Percentiles rank a stretch among this genome's conserved stretches.
These are phyloP conservation scores for Phortica magna DNA, from an alignment of 2,888 invertebrate species.

Conservation along the genomic window DNA sequence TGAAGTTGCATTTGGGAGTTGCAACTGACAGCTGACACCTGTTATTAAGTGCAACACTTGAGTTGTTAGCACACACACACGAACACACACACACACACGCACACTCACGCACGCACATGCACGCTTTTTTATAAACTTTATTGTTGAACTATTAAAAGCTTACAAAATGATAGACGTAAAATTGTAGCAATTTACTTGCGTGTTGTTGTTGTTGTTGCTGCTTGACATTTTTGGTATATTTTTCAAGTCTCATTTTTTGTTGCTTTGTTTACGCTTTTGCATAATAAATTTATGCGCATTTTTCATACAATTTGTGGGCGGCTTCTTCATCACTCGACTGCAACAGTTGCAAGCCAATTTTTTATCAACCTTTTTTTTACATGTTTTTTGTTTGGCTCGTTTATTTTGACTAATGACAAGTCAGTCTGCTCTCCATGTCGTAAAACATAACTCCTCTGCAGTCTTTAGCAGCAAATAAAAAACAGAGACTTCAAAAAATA, in stretches of 20 bases:
- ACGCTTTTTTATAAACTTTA: neutral
- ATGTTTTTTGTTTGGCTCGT: slow-evolving; percentile 37
- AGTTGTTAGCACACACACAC: neutral
- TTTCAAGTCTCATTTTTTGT: slow-evolving; percentile 30
- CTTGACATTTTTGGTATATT: slow-evolving; percentile 16
- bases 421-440: slow-evolving; percentile 42
- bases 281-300: slow-evolving; percentile 51
- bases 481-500: slow-evolving; percentile 17
- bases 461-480: slow-evolving; percentile 70
- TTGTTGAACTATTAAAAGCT: slow-evolving; percentile 41
- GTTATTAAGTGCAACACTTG: slow-evolving; percentile 64
- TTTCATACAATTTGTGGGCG: slow-evolving; percentile 32
- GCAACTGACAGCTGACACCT: slow-evolving; percentile 67
- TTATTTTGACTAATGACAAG: slow-evolving; percentile 52
- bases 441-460: slow-evolving; percentile 69
- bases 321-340: slow-evolving; percentile 24
- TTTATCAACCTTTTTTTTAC: slow-evolving; percentile 48
- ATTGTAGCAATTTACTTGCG: slow-evolving; percentile 60
- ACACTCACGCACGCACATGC: neutral
- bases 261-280: slow-evolving; percentile 2
- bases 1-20: slow-evolving; percentile 52
- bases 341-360: slow-evolving; percentile 45
- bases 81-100: neutral
- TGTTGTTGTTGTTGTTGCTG: slow-evolving; percentile 49
- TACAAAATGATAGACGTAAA: slow-evolving; percentile 53